Base-by-base conservation (phyloP, 92 coral and sea anemone species). In the Zoanthus sociatus region DNA sequence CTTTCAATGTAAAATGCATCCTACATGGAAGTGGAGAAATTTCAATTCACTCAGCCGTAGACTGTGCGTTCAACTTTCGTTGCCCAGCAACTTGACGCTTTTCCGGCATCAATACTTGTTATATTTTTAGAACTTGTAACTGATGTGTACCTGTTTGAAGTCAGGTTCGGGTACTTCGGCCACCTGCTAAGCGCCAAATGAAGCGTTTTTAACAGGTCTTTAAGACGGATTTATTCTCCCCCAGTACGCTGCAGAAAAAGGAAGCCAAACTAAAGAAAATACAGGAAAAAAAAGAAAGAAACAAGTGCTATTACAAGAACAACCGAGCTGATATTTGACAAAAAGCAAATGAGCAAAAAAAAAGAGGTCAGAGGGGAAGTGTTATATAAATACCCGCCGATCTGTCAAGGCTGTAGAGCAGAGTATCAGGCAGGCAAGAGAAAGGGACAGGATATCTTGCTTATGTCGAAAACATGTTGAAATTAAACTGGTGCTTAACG, bases 61-160 rank as follows among this genome's bases (percentile, higher is more conserved):
- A 21, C 83, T 78, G 83, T 21, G 67, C 69, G 83, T 78, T 78
- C 83, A 78, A 78, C 83, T 78, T 78, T 78, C 61, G 26, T 53
- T 50, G 69, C 83, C 83, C 69, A 51, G 69, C 69, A 78, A 15
- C 69, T 45, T 50, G 69, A 50, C 30, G 44, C 69, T 78, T 78
- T 78, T 51, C 83, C 83, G 66, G 83, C 67, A 70, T 78, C 83
- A 78, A 78, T 78, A 78, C 7, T 26, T 69, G 26, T 30, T 31
- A 37, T 71, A 71, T 71, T 71, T 71, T 37, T 71, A 33, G 48
- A 71, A 71, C 76, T 71, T 44, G 50, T 71, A 71, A 71, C 46
- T 44, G 2, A 37, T 71, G 46, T 32, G 46, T 71, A n/a, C 76
- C 26, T 26, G 26, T 26, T 71, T 71, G 51, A 31, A 71, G 76